Percentiles rank a stretch among this genome's conserved stretches.
Evolutionary conservation across 2,797 vertebrate species (phyloP).

Genomic region (Rhinatrema bivittatum): DNA sequence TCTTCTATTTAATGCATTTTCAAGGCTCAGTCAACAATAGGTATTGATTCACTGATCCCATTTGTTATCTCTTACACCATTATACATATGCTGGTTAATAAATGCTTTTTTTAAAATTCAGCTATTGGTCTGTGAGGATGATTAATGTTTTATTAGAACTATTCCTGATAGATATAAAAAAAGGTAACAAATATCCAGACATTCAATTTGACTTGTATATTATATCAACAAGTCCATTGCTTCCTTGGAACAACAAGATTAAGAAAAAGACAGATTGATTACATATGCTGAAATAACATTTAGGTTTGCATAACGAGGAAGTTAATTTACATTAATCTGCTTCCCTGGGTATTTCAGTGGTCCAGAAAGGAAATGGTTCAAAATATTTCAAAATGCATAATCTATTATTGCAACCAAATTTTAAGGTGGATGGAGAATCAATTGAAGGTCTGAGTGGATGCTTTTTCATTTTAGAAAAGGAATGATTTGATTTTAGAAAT

Average conservation of each 20-base stretch:
- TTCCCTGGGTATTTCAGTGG: neutral
- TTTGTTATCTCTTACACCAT: neutral
- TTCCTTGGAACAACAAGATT: neutral
- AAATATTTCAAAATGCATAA: neutral
- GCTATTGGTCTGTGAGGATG: neutral
- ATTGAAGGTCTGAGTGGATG: accelerated
- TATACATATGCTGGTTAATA: neutral
- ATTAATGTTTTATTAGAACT: neutral
- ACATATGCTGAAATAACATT: neutral
- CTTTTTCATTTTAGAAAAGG: accelerated
- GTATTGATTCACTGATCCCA: neutral
- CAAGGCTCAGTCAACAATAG: neutral
- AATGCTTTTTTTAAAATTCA: neutral
- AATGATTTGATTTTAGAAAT: accelerated
- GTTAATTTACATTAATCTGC: neutral
- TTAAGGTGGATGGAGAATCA: accelerated
- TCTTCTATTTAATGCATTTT: neutral
- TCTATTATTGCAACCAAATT: neutral
- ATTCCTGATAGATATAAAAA: neutral
- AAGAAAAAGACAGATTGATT: neutral
- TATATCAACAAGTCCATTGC: neutral
- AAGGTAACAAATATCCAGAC: neutral
- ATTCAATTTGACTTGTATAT: neutral
- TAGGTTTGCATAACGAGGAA: constrained; percentile 3
- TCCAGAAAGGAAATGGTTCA: neutral